These are phyloP conservation scores for Drosophila borealis DNA, from an alignment of 2,888 invertebrate species.

Conservation along the genomic window DNA sequence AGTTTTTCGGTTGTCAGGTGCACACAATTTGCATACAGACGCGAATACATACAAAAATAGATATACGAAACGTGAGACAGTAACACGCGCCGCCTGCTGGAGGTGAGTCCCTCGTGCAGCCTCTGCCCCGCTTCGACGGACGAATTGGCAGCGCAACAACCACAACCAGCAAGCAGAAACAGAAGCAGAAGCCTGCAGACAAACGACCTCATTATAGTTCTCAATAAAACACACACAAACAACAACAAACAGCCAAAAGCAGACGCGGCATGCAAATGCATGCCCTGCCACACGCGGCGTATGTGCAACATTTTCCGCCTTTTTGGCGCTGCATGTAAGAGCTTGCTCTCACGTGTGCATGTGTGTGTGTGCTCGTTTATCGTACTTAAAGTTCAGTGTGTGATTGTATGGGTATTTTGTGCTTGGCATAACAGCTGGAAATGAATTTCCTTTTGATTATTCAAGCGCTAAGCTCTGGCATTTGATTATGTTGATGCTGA, in stretches of 20 bases:
- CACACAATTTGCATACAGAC: constrained; percentile 43
- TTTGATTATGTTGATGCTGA: constrained; percentile 25
- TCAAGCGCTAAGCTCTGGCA: constrained; percentile 1
- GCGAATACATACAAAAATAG: constrained; percentile 10
- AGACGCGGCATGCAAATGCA: constrained; percentile 21
- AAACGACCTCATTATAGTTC: constrained; percentile 71
- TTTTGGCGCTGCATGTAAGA: constrained; percentile 29
- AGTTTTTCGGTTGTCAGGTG: constrained; percentile 36
- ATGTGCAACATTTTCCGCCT: constrained; percentile 58
- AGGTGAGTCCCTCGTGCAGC: constrained; percentile 17
- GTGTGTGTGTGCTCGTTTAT: constrained; percentile 13
- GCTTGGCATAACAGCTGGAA: constrained; percentile 21
- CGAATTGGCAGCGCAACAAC: constrained; percentile 49
- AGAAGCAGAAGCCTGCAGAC: constrained; percentile 28
- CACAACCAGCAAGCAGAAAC: constrained; percentile 22
- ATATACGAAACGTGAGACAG: constrained; percentile 10
- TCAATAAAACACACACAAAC: constrained; percentile 19
- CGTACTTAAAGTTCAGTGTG: constrained; percentile 44
- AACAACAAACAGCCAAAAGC: not conserved
- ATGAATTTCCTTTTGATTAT: constrained; percentile 22
- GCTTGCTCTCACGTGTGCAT: constrained; percentile 1
- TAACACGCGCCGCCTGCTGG: constrained; percentile 32
- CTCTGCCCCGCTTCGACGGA: constrained; percentile 41
- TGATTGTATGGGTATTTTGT: constrained; percentile 14
- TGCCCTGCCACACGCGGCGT: constrained; percentile 37